Percentiles rank a stretch among this genome's conserved stretches.
phyloP scores from a whole-genome alignment of 2,888 invertebrate species.

The Thecophora atra region DNA sequence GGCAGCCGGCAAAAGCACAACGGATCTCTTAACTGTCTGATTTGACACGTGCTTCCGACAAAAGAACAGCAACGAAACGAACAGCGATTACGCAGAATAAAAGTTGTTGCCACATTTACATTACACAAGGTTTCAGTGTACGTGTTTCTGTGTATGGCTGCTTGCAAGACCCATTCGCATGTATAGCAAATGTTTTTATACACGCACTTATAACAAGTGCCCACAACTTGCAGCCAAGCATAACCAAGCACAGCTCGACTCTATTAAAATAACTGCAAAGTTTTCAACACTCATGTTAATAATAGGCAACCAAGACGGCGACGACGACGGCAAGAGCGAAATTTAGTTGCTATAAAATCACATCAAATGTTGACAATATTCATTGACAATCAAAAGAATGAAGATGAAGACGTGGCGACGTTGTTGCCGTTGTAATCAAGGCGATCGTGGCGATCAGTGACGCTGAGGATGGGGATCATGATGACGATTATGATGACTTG shows the following conservation, averaged over 20 bases:
- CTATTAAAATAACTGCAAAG: neutral
- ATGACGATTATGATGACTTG: conserved; percentile 20
- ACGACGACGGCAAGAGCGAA: neutral
- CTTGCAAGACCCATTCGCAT: too few relatives aligned
- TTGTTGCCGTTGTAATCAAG: neutral
- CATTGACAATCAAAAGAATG: conserved; percentile 32
- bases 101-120: conserved; percentile 22
- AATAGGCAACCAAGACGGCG: neutral
- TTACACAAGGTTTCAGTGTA: neutral
- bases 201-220: neutral
- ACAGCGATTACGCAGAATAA: neutral
- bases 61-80: conserved; percentile 35
- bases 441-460: conserved; percentile 1
- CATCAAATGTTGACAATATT: conserved; percentile 33
- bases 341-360: conserved; percentile 30
- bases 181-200: too few relatives aligned
- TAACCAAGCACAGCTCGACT: neutral
- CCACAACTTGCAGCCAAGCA: neutral
- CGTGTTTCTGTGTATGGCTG: neutral
- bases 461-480: conserved; percentile 31
- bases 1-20: conserved; percentile 29
- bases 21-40: conserved; percentile 41
- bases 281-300: neutral
- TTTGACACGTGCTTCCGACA: conserved; percentile 65
- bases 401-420: conserved; percentile 21